Conservation (phyloP, 2,888 invertebrate genomes). For the Onchidella celtica region DNA sequence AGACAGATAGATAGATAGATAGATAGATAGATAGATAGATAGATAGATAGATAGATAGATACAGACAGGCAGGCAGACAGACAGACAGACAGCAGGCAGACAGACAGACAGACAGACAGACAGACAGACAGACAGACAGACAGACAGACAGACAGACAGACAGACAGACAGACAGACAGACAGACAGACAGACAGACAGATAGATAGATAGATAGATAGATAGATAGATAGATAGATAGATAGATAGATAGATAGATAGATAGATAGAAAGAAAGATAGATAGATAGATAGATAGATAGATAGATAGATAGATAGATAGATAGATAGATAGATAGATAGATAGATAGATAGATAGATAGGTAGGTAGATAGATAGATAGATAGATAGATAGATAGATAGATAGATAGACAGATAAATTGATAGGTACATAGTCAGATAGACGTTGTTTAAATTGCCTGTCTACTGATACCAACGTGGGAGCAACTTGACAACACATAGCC, state of each 20-base stretch:
- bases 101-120: constrained; percentile 20
- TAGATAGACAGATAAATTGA: neutral
- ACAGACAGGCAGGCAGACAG: constrained; percentile 9
- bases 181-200: constrained; percentile 25
- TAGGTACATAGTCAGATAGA: neutral
- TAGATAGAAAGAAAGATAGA: constrained; percentile 28
- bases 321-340: neutral
- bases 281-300: too few species aligned
- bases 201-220: constrained; percentile 37
- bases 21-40: constrained; percentile 30
- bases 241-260: constrained; percentile 20
- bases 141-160: constrained; percentile 30
- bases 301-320: constrained; percentile 1
- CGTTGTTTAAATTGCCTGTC: too few species aligned
- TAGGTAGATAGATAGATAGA: too few species aligned
- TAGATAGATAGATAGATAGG: neutral
- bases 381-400: too few species aligned
- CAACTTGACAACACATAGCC: too few species aligned
- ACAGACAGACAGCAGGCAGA: constrained; percentile 18
- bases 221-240: constrained; percentile 33
- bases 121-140: constrained; percentile 42
- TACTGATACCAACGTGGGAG: too few species aligned
- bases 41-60: constrained; percentile 9
- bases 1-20: constrained; percentile 15
- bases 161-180: constrained; percentile 25